Evolutionary conservation across 2,888 invertebrate species (phyloP), one percentile per base, ranked within the genome.

Genomic region (Pterostichus niger): DNA sequence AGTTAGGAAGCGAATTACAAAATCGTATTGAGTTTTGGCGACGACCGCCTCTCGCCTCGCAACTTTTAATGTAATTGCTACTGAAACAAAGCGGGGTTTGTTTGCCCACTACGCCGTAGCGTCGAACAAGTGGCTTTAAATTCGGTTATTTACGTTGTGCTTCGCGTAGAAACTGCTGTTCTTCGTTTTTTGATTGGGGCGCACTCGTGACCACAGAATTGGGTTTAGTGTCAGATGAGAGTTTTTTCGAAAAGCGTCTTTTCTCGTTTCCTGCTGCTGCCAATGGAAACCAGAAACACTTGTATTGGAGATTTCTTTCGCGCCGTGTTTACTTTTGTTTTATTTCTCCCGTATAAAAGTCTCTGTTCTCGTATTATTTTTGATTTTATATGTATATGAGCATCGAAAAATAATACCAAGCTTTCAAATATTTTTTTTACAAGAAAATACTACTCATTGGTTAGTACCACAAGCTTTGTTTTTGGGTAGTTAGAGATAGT

Each of bases 61-160:
- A 76, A 76, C 76, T 76, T 76, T 76, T 76, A 76, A 76, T 76
- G 54, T 33, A 76, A 76, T 76, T 76, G 54, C 11, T 15, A 31
- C 52, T 52, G 76, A 33, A 76, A 76, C 54, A 76, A 76, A 76
- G 44, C 31, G 13, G n/a, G 76, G 13, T 52, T 54, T 52, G 75
- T 75, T 52, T 33, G 24, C 13, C 44, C 73, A 17, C 46, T 11
- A 17, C 35, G 35, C 13, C n/a, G 33, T 15, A 46, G 31, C 73
- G 24, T n/a, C 49, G 76, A 76, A 76, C 76, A 73, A 73, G 73
- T 73, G 73, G 73, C 49, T 73, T 46, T 31, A 52, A 76, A 76
- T 76, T 76, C 76, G 31, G 52, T 76, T 76, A 76, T 76, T 76
- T 49, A 76, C 40, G 68, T 68, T 68, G 33, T 15, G 35, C n/a